These are phyloP conservation scores for Sebastes taczanowskii DNA, from an alignment of 2,797 vertebrate species.

Conservation along the genomic window DNA sequence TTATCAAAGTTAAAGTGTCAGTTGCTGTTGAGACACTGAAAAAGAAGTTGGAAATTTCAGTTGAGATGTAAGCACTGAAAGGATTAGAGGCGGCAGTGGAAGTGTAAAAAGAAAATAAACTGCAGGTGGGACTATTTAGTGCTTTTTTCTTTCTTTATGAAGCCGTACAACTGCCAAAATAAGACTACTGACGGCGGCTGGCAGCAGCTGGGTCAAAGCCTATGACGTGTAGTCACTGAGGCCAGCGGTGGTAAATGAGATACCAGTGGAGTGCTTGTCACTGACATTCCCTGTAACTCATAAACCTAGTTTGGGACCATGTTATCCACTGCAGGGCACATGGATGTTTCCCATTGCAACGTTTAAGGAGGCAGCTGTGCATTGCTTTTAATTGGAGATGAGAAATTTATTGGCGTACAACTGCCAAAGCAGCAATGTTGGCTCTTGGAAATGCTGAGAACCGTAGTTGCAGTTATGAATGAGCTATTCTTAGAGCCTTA, in stretches of 20 bases:
- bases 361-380: not conserved
- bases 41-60: not conserved
- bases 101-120: not conserved
- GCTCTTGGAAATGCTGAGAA: not conserved
- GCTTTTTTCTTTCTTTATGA: not conserved
- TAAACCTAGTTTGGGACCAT: not conserved
- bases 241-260: not conserved
- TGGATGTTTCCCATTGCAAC: not conserved
- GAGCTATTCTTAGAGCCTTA: not conserved
- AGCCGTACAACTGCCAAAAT: not conserved
- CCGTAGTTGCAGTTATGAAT: not conserved
- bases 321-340: not conserved
- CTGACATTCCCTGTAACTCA: not conserved
- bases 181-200: not conserved
- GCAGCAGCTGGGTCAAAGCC: not conserved
- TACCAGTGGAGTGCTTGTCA: not conserved
- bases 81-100: not conserved
- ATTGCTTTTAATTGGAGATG: not conserved
- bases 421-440: not conserved
- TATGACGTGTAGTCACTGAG: not conserved
- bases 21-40: not conserved
- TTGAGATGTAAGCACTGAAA: not conserved
- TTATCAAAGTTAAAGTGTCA: not conserved
- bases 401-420: not conserved
- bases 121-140: not conserved